Evolutionary conservation across 2,888 invertebrate genomes (phyloP), one percentile per base, ranked within the genome.

Genomic region (Eristalinus sepulchralis): DNA sequence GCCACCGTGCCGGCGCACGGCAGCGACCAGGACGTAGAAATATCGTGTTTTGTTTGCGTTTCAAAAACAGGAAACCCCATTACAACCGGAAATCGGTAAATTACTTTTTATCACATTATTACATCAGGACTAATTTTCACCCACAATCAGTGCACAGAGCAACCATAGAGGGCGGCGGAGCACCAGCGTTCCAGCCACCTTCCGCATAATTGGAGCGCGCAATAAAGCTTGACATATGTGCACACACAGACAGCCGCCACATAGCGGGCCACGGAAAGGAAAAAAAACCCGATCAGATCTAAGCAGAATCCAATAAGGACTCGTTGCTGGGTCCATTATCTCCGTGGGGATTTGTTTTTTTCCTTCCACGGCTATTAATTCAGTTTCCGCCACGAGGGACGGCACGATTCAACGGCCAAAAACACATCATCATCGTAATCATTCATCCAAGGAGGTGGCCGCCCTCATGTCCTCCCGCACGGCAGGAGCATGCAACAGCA

Each of bases 81-180:
- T 83, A 83, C 67, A 75, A 86, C 78, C 78, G 86, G 86, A 86
- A 86, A 86, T 83, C 71, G 75, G 78, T 75, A 75, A 79, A 86
- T 86, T 86, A 83, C 83, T 78, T 82, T 79, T 83, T 78, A 86
- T 86, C 86, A 83, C 77, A 83, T 86, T 78, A 86, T 71, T 79
- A 63, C 75, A 83, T 83, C 78, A 76, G 47, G 75, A 83, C 83
- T 86, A 75, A 86, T 86, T 75, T 70, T 47, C 80, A 66, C 64
- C 62, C 59, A 13, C 57, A 57, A 47, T 47, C 47, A 47, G 47
- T 2, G 17, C n/a, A 17, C 6, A 17, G n/a, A 17, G 47, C 47
- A 17, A 17, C 17, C 47, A 17, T 0, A 13, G 39, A 39, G 5
- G 13, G 39, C 6, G 39, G 36, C n/a, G 39, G 4, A 6, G 17